These are phyloP conservation scores for Mythimna albipuncta DNA, from an alignment of 2,888 invertebrate genomes.

Conservation along the genomic window DNA sequence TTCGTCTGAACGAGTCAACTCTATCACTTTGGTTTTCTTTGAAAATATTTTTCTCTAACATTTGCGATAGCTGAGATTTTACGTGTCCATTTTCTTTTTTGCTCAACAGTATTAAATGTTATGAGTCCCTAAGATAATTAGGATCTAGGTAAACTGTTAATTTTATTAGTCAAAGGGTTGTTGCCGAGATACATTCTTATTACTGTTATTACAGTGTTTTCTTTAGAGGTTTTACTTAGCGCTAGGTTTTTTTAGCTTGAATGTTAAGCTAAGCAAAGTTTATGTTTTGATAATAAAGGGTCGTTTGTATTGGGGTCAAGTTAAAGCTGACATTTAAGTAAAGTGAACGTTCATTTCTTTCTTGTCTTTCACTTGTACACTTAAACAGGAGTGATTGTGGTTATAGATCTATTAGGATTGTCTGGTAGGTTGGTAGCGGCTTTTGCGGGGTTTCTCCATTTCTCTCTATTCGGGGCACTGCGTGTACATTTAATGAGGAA, in stretches of 20 bases:
- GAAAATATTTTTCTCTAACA: neutral
- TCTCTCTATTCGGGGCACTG: too few species aligned
- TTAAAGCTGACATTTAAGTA: neutral
- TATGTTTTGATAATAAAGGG: conserved; percentile 1
- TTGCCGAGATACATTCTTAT: conserved; percentile 4
- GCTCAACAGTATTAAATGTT: conserved; percentile 4
- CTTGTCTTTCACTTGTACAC: too few species aligned
- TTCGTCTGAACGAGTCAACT: conserved; percentile 11
- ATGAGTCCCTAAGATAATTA: conserved; percentile 23
- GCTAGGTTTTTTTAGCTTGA: conserved; percentile 1
- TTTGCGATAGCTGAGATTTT: neutral
- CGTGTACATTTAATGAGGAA: too few species aligned
- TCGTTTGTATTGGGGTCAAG: neutral
- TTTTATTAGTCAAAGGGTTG: conserved; percentile 22
- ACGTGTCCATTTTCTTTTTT: conserved; percentile 11
- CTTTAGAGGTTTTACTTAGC: neutral
- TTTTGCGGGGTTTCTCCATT: too few species aligned
- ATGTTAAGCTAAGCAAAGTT: too few species aligned
- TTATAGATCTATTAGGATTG: too few species aligned
- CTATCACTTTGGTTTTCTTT: neutral
- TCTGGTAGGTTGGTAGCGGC: too few species aligned
- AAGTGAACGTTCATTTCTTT: neutral
- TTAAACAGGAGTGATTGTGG: too few species aligned
- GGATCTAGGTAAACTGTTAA: conserved; percentile 22
- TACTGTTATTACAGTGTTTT: conserved; percentile 28